Percentiles rank a stretch among this genome's conserved stretches.
Evolutionary conservation across 1,140 invertebrate genomes (phyloP).

Genomic region (Drepana arcuata): DNA sequence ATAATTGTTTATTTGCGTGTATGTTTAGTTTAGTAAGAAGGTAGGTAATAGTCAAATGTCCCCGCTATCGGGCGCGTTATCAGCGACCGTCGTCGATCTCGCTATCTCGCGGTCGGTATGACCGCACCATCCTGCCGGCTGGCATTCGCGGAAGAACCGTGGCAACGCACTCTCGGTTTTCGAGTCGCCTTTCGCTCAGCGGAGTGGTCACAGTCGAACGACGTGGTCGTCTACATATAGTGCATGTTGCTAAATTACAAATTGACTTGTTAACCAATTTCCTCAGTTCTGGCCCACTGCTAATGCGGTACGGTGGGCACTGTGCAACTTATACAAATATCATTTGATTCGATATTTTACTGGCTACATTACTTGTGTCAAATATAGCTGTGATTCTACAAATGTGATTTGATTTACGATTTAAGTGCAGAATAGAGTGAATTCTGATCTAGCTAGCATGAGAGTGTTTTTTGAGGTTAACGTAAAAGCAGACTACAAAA

Average conservation of each 20-base stretch:
- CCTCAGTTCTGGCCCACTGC: slow-evolving; percentile 16
- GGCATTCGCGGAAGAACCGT: slow-evolving; percentile 55
- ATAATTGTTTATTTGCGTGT: too few relatives aligned
- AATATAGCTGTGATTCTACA: too few relatives aligned
- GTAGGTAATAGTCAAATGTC: slow-evolving; percentile 19
- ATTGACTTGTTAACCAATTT: slow-evolving; percentile 46
- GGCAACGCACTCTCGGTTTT: slow-evolving; percentile 59
- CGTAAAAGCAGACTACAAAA: slow-evolving; percentile 13
- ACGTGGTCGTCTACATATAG: slow-evolving; percentile 28
- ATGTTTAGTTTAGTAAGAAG: too few relatives aligned
- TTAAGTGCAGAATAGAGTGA: background rate
- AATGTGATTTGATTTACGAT: background rate
- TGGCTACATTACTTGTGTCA: slow-evolving; percentile 3
- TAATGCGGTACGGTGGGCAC: too few relatives aligned
- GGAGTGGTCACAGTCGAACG: slow-evolving; percentile 37
- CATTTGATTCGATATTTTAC: slow-evolving; percentile 13
- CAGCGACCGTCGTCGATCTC: slow-evolving; percentile 54
- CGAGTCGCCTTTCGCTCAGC: slow-evolving; percentile 47
- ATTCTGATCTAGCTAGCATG: too few relatives aligned
- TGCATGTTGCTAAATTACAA: slow-evolving; percentile 43
- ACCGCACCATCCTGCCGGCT: slow-evolving; percentile 49
- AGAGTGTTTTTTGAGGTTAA: too few relatives aligned
- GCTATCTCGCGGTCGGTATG: slow-evolving; percentile 47
- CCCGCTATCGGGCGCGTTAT: slow-evolving; percentile 52
- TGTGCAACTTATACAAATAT: slow-evolving; percentile 25